Evolutionary conservation across 2,113 vertebrate species (phyloP).

Genomic region (Triplophysa rosa): DNA sequence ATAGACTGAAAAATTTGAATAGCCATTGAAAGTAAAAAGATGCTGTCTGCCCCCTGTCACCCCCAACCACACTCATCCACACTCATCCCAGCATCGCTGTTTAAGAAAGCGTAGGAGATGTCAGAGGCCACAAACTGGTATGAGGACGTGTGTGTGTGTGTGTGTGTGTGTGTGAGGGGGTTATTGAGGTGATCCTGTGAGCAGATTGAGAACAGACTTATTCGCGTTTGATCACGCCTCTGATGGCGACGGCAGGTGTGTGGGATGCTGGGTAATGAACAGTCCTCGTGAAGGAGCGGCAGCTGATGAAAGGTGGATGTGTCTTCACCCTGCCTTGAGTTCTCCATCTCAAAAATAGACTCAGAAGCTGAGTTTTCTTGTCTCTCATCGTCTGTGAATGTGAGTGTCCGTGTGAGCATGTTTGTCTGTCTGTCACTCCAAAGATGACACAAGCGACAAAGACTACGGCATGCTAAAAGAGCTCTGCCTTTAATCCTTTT

Average conservation of each 20-base stretch:
- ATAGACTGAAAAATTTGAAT: too few relatives aligned
- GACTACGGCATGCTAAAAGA: conserved; percentile 48
- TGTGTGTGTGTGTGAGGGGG: not conserved
- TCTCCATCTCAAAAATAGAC: conserved; percentile 50
- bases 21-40: too few relatives aligned
- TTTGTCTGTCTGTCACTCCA: conserved; percentile 46
- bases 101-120: not conserved
- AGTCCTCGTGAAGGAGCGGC: conserved; percentile 6
- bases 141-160: not conserved
- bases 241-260: conserved; percentile 26
- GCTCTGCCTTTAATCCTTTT: conserved; percentile 67
- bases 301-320: conserved; percentile 35
- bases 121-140: not conserved
- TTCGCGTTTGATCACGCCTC: conserved; percentile 22
- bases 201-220: conserved; percentile 33
- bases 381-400: conserved; percentile 47
- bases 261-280: conserved; percentile 33
- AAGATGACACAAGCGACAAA: conserved; percentile 47
- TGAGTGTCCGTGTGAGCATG: conserved; percentile 45
- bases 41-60: not conserved
- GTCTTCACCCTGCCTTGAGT: conserved; percentile 43
- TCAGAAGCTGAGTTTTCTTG: conserved; percentile 34
- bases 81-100: not conserved
- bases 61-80: not conserved
- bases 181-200: not conserved